Evolutionary conservation across 1,140 invertebrate genomes (phyloP).

Genomic region (Parasteatoda tepidariorum): DNA sequence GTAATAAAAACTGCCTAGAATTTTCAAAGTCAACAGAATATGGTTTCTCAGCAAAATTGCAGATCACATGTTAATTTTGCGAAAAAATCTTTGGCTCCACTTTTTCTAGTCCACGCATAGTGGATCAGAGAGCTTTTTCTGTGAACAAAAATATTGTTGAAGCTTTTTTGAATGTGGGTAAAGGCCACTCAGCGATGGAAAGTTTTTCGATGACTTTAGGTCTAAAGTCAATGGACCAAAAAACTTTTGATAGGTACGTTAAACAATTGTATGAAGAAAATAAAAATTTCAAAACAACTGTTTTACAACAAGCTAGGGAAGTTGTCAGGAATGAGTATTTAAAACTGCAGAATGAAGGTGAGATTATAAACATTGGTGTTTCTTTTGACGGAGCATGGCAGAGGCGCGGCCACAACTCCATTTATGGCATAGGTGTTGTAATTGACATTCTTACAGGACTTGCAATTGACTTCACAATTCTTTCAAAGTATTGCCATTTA

Average conservation of each 20-base stretch:
- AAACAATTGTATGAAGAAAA: background rate
- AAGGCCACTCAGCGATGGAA: constrained; percentile 5
- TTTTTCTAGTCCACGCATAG: background rate
- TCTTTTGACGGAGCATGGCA: no score
- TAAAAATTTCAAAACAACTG: background rate
- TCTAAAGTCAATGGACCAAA: background rate
- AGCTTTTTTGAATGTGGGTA: background rate
- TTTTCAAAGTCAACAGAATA: background rate
- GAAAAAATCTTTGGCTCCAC: background rate
- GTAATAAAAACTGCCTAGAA: background rate
- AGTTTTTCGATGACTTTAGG: constrained; percentile 7
- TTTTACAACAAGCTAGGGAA: background rate
- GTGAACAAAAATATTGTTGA: background rate
- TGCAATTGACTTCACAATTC: no score
- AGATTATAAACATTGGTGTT: no score
- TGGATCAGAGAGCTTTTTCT: background rate
- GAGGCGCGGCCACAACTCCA: no score
- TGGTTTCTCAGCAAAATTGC: background rate
- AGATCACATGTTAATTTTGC: background rate
- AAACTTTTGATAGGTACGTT: background rate
- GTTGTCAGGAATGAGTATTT: background rate
- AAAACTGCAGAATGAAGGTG: background rate
- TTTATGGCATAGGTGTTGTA: no score
- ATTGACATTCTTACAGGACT: no score
- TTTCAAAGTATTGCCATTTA: no score